These are phyloP conservation scores for Ametastegia equiseti DNA, from an alignment of 2,888 invertebrate genomes.

Conservation along the genomic window DNA sequence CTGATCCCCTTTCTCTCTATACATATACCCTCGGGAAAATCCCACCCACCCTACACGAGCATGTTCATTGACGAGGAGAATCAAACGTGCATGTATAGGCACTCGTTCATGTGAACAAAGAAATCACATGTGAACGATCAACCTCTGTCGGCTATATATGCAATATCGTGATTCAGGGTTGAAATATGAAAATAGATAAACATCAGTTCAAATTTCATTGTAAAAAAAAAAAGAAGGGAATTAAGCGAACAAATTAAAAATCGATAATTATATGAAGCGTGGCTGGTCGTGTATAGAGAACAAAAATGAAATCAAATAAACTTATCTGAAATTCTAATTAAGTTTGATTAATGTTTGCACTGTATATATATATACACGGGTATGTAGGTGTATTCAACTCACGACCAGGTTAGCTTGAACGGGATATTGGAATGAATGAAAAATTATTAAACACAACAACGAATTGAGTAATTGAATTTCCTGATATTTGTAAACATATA, in stretches of 20 bases:
- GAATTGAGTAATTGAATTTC: too few species aligned
- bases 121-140: slow-evolving; percentile 5
- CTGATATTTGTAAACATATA: not conserved
- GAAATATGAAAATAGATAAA: too few species aligned
- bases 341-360: not conserved
- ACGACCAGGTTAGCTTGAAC: not conserved
- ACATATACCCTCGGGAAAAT: not conserved
- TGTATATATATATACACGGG: not conserved
- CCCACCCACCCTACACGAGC: not conserved
- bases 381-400: not conserved
- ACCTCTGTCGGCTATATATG: not conserved
- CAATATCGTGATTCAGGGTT: not conserved
- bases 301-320: too few species aligned
- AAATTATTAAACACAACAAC: not conserved
- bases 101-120: slow-evolving; percentile 12
- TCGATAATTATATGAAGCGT: too few species aligned
- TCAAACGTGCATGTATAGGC: not conserved
- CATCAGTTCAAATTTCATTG: too few species aligned
- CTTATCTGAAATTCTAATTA: not conserved
- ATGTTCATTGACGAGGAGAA: slow-evolving; percentile 4
- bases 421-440: not conserved
- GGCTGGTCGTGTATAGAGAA: too few species aligned
- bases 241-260: too few species aligned
- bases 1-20: not conserved
- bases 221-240: too few species aligned